Conservation (phyloP, 2,888 invertebrate species). For the Apodemia mormo region DNA sequence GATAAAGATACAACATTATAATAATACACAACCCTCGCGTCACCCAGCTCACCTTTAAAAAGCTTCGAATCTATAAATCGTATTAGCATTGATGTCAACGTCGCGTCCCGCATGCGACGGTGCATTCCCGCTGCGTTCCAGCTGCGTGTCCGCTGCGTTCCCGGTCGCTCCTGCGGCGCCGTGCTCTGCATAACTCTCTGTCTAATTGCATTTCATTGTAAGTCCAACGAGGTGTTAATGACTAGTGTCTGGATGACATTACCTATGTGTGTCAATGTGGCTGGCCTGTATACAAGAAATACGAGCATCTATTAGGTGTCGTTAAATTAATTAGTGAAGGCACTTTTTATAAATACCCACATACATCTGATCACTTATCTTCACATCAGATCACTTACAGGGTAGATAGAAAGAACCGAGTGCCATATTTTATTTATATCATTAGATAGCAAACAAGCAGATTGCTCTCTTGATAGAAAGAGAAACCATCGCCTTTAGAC, state of each 20-base stretch:
- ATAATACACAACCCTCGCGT: background rate
- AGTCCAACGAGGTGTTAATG: constrained; percentile 58
- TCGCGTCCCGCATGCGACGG: constrained; percentile 28
- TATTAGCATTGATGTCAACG: constrained; percentile 34
- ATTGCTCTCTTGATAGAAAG: too few species aligned
- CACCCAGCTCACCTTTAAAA: constrained; percentile 58
- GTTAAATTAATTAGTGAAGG: too few species aligned
- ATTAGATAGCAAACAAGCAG: too few species aligned
- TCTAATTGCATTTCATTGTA: constrained; percentile 37
- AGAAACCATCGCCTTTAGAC: too few species aligned
- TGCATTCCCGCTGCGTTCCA: constrained; percentile 32
- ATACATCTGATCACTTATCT: too few species aligned
- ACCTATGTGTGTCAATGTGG: constrained; percentile 27
- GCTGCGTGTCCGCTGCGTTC: constrained; percentile 40
- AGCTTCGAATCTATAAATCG: constrained; percentile 60
- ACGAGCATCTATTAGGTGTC: background rate
- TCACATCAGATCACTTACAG: too few species aligned
- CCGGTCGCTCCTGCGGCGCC: constrained; percentile 30
- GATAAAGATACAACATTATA: too few species aligned
- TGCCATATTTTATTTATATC: too few species aligned
- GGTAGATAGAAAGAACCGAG: too few species aligned
- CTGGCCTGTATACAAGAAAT: constrained; percentile 7
- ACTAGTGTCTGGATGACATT: constrained; percentile 55
- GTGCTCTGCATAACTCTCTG: constrained; percentile 30
- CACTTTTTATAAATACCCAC: too few species aligned